These are phyloP conservation scores for Aphodius sticticus DNA, from an alignment of 2,888 invertebrate species.

Conservation along the genomic window DNA sequence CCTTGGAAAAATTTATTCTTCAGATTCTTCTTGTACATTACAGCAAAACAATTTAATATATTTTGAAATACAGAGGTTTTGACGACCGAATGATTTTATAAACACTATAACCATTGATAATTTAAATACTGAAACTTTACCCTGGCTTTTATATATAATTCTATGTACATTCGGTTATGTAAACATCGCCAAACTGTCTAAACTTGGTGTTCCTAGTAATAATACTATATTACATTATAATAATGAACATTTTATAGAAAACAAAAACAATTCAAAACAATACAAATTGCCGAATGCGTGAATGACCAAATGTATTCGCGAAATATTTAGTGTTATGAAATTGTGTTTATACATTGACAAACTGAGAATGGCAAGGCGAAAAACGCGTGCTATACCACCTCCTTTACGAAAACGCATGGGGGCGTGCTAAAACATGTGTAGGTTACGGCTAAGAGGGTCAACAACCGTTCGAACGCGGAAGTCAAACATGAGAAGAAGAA, in stretches of 20 bases:
- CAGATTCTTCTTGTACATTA: too few relatives aligned
- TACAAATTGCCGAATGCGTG: background rate
- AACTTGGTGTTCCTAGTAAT: too few relatives aligned
- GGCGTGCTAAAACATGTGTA: conserved; percentile 35
- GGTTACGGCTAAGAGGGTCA: conserved; percentile 39
- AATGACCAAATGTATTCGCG: background rate
- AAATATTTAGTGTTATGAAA: background rate
- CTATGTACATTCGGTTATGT: too few relatives aligned
- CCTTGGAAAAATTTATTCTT: too few relatives aligned
- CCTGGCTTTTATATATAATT: too few relatives aligned
- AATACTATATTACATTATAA: too few relatives aligned
- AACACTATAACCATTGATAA: too few relatives aligned
- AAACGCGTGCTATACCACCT: conserved; percentile 21
- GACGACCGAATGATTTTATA: too few relatives aligned
- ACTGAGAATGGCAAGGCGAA: conserved; percentile 7
- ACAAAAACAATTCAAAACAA: background rate
- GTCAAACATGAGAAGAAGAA: conserved; percentile 28
- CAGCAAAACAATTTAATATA: too few relatives aligned
- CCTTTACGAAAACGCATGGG: conserved; percentile 27
- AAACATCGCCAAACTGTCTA: too few relatives aligned
- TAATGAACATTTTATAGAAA: background rate
- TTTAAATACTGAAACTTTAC: too few relatives aligned
- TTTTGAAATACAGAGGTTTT: too few relatives aligned
- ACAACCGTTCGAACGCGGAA: conserved; percentile 38
- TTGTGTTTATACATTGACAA: background rate